Percentiles rank a stretch among this genome's conserved stretches.
These are phyloP conservation scores for Ornithoptera priamus DNA, from an alignment of 2,888 invertebrate genomes.

Conservation along the genomic window DNA sequence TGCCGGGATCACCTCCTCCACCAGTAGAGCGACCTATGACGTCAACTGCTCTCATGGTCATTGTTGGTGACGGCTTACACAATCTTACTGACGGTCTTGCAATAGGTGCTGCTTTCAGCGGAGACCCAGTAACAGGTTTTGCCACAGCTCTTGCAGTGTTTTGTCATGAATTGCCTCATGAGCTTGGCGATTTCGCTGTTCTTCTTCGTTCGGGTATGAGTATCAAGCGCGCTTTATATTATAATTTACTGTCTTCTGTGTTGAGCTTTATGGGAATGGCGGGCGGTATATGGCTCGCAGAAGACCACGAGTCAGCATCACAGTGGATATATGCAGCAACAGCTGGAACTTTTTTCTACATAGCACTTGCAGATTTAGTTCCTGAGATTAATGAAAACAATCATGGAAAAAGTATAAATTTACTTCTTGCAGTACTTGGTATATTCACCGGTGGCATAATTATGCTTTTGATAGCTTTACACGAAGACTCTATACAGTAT, in stretches of 20 bases:
- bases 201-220: conserved; percentile 88
- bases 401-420: conserved; percentile 73
- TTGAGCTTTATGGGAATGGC: conserved; percentile 89
- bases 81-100: conserved; percentile 90
- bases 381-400: conserved; percentile 81
- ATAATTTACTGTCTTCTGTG: conserved; percentile 87
- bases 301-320: conserved; percentile 84
- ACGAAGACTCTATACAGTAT: conserved; percentile 82
- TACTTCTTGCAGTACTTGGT: conserved; percentile 83
- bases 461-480: conserved; percentile 87
- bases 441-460: conserved; percentile 84
- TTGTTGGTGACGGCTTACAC: conserved; percentile 89
- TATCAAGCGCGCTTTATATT: conserved; percentile 84
- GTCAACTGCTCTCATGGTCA: conserved; percentile 88
- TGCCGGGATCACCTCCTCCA: conserved; percentile 76
- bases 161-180: conserved; percentile 90
- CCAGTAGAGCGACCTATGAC: conserved; percentile 76
- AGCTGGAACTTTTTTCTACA: conserved; percentile 90
- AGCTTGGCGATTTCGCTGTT: conserved; percentile 90
- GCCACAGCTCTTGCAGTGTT: conserved; percentile 89
- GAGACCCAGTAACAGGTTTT: conserved; percentile 85
- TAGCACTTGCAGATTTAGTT: conserved; percentile 89
- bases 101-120: conserved; percentile 88
- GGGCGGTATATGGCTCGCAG: conserved; percentile 84
- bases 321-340: conserved; percentile 90